Evolutionary conservation across 2,888 invertebrate genomes (phyloP).

Genomic region (Stomorhina lunata): DNA sequence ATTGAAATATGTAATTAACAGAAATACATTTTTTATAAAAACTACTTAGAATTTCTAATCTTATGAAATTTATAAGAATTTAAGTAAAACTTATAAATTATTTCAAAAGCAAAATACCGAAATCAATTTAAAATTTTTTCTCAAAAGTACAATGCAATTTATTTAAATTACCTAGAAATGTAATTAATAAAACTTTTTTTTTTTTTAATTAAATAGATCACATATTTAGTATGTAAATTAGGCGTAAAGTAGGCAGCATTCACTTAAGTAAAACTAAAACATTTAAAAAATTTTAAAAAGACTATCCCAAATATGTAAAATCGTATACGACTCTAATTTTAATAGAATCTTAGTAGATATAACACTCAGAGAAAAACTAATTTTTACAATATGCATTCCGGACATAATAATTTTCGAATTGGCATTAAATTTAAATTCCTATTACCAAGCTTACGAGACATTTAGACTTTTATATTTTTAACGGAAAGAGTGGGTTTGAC

Average conservation of each 20-base stretch:
- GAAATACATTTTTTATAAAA: constrained; percentile 8
- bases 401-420: too few relatives aligned
- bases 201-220: constrained; percentile 4
- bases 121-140: not conserved
- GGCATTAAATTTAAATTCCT: too few relatives aligned
- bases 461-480: too few relatives aligned
- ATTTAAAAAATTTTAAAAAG: not conserved
- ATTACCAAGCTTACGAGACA: too few relatives aligned
- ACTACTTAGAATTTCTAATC: constrained; percentile 13
- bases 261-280: not conserved
- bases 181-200: not conserved
- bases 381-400: too few relatives aligned
- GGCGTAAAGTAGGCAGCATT: not conserved
- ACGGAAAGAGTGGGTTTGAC: too few relatives aligned
- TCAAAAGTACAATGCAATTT: not conserved
- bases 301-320: not conserved
- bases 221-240: not conserved
- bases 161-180: not conserved
- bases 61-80: not conserved
- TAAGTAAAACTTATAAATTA: not conserved
- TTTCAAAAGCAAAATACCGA: not conserved
- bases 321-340: too few relatives aligned
- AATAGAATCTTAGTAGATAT: too few relatives aligned
- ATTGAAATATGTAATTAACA: not conserved
- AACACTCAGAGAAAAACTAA: too few relatives aligned